These are phyloP conservation scores for Musca vetustissima DNA, from an alignment of 1,140 invertebrate species.

Conservation along the genomic window DNA sequence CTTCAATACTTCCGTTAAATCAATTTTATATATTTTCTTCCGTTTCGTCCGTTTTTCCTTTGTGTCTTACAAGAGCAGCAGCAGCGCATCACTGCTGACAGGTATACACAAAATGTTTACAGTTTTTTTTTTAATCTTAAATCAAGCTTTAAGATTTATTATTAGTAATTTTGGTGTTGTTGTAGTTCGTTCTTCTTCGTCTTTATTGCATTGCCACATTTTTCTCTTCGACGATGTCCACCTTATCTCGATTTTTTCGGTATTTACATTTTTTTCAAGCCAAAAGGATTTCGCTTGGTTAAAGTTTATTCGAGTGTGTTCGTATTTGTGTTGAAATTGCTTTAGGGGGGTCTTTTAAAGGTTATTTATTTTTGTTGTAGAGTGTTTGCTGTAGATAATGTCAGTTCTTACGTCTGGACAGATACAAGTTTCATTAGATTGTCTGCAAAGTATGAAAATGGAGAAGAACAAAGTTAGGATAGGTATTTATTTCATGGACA, in stretches of 20 bases:
- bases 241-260: too few species aligned
- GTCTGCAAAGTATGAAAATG: slow-evolving; percentile 36
- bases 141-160: too few species aligned
- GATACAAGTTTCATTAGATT: slow-evolving; percentile 34
- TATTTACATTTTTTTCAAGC: too few species aligned
- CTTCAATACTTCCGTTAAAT: slow-evolving; percentile 10
- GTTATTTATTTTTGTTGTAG: not conserved
- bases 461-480: not conserved
- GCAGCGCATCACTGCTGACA: too few species aligned
- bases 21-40: not conserved
- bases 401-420: slow-evolving; percentile 29
- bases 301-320: not conserved
- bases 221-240: too few species aligned
- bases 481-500: too few species aligned
- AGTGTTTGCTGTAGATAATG: slow-evolving; percentile 6
- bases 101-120: too few species aligned
- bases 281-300: slow-evolving; percentile 15
- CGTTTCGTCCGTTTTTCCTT: not conserved
- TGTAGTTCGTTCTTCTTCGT: too few species aligned
- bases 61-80: not conserved
- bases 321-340: slow-evolving; percentile 2
- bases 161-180: too few species aligned
- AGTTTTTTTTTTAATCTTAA: too few species aligned
- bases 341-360: slow-evolving; percentile 22
- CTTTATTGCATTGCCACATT: too few species aligned